A percentile compares a stretch with the other conserved stretches of the same genome.
These are phyloP conservation scores for Cettia cetti DNA, from an alignment of 2,113 vertebrate species.

Conservation along the genomic window DNA sequence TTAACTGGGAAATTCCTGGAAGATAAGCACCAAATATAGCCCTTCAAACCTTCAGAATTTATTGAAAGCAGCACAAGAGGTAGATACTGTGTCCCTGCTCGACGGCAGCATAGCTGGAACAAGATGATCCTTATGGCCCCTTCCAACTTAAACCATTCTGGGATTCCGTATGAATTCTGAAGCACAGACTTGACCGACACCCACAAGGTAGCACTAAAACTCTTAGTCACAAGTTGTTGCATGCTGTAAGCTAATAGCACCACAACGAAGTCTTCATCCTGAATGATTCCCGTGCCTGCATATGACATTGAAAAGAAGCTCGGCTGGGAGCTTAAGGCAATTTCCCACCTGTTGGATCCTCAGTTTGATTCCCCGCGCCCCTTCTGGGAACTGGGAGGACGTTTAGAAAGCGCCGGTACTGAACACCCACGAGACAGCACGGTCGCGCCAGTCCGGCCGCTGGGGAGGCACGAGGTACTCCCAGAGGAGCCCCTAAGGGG, in stretches of 20 bases:
- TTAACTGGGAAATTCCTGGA: neutral
- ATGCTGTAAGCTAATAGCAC: neutral
- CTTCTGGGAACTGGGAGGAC: fast-evolving
- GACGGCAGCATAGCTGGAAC: neutral
- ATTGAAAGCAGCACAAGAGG: neutral
- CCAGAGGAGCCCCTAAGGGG: neutral
- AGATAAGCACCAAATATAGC: neutral
- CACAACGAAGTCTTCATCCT: neutral
- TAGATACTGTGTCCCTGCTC: neutral
- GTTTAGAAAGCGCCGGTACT: neutral
- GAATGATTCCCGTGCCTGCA: fast-evolving
- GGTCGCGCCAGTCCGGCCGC: neutral
- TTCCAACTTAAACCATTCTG: neutral
- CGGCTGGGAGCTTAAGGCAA: neutral
- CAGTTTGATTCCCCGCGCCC: neutral
- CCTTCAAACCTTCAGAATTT: neutral
- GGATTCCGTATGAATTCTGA: neutral
- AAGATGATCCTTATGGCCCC: neutral
- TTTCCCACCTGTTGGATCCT: neutral
- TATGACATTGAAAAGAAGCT: fast-evolving
- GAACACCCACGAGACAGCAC: neutral
- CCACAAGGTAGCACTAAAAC: neutral
- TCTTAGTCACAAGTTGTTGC: neutral
- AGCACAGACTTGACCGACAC: neutral
- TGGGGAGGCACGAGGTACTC: neutral